Percentiles rank a stretch among this genome's conserved stretches.
These are phyloP conservation scores for Schizotus pectinicornis DNA, from an alignment of 2,888 invertebrate genomes.

Conservation along the genomic window DNA sequence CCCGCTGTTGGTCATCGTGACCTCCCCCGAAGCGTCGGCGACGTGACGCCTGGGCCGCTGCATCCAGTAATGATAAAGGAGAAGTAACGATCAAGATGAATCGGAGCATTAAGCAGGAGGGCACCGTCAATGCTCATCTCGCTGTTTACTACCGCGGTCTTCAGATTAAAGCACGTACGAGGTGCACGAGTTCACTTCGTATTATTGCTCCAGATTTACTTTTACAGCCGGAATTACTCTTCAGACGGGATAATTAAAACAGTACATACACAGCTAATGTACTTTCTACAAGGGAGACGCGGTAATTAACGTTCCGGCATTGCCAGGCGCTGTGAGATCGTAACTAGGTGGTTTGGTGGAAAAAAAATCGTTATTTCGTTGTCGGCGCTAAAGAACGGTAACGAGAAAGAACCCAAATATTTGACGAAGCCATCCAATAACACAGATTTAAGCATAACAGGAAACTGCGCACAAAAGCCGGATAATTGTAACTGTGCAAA, in stretches of 20 bases:
- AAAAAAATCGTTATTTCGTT: no score
- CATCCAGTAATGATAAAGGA: constrained; percentile 21
- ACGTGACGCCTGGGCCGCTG: constrained; percentile 7
- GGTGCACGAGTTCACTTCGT: constrained; percentile 9
- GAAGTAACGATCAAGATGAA: constrained; percentile 24
- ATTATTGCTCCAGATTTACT: constrained; percentile 10
- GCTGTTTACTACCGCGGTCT: constrained; percentile 1
- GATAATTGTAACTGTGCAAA: no score
- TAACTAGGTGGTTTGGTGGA: no score
- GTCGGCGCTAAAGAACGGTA: no score
- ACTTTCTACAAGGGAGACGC: constrained; percentile 10
- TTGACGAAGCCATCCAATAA: no score
- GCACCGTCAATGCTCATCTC: not conserved
- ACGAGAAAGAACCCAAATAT: no score
- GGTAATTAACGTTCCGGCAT: no score
- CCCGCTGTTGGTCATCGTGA: constrained; percentile 2
- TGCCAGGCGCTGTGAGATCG: no score
- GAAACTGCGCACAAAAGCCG: no score
- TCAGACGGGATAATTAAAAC: constrained; percentile 20
- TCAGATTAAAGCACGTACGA: constrained; percentile 16
- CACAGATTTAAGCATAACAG: no score
- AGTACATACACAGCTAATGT: constrained; percentile 13
- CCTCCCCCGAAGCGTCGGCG: not conserved
- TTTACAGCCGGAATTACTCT: constrained; percentile 10
- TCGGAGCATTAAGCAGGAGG: not conserved